Percentiles rank a stretch among this genome's conserved stretches.
phyloP scores from a whole-genome alignment of 2,113 vertebrate genomes.

The Tiliqua scincoides region DNA sequence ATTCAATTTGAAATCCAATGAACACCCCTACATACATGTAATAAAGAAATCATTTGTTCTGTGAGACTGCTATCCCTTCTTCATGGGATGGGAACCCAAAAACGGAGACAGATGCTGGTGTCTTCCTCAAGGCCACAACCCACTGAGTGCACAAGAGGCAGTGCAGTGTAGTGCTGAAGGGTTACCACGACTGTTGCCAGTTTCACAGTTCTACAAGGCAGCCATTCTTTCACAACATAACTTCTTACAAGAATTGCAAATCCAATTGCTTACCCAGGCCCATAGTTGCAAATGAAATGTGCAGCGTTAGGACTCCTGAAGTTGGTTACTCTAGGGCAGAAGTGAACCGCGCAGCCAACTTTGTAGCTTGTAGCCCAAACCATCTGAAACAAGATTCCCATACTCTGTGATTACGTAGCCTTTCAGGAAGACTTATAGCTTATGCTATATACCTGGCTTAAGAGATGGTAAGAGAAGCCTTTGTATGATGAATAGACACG shows the following conservation, averaged over 20 bases:
- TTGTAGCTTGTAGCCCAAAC: conserved; percentile 73
- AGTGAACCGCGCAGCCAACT: conserved; percentile 71
- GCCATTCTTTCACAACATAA: not conserved
- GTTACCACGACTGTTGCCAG: not conserved
- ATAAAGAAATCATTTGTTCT: no score
- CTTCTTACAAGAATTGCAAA: not conserved
- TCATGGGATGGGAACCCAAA: no score
- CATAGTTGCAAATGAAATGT: conserved; percentile 71
- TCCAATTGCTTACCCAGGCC: conserved; percentile 61
- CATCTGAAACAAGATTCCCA: conserved; percentile 53
- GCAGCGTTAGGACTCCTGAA: conserved; percentile 25
- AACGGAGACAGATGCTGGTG: no score
- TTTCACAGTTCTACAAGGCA: not conserved
- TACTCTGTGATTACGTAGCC: not conserved
- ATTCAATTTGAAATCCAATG: no score
- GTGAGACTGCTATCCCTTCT: no score
- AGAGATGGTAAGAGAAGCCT: no score
- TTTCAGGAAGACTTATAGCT: not conserved
- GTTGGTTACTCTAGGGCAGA: conserved; percentile 18
- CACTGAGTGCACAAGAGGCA: no score
- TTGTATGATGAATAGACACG: no score
- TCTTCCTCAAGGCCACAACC: no score
- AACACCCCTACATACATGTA: no score
- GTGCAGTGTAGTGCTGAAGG: no score
- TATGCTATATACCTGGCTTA: no score